phyloP scores from a whole-genome alignment of 1,140 invertebrate species.

The Caenorhabditis briggsae region DNA sequence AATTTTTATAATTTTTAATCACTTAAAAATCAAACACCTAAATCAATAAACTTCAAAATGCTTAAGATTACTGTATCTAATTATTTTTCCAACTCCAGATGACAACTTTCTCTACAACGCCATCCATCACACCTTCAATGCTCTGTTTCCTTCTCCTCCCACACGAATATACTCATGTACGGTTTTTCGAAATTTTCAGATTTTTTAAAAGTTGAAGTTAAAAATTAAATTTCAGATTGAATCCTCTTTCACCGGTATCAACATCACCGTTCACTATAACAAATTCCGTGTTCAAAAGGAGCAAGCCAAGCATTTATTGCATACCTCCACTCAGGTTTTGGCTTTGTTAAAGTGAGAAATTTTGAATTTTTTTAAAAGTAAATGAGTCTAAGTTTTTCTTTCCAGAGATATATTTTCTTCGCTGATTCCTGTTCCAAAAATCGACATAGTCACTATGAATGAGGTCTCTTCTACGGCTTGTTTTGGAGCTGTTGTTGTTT shows the following conservation, averaged over 20 bases:
- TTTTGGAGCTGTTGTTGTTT: conserved; percentile 54
- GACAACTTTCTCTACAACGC: conserved; percentile 54
- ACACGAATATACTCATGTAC: conserved; percentile 43
- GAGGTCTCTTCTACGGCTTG: conserved; percentile 37
- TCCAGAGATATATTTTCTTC: conserved; percentile 59
- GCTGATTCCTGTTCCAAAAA: conserved; percentile 54
- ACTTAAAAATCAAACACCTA: too few species aligned
- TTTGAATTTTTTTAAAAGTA: not conserved
- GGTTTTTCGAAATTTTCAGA: not conserved
- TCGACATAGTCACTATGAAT: conserved; percentile 52
- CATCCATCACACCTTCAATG: conserved; percentile 45
- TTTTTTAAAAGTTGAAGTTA: conserved; percentile 17
- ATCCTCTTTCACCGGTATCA: conserved; percentile 56
- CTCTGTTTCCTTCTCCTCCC: conserved; percentile 46
- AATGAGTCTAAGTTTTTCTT: not conserved
- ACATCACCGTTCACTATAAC: conserved; percentile 53
- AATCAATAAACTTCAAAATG: too few species aligned
- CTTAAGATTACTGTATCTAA: too few species aligned
- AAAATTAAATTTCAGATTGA: conserved; percentile 36
- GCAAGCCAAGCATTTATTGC: conserved; percentile 53
- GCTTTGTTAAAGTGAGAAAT: conserved; percentile 44
- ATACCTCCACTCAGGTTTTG: conserved; percentile 56
- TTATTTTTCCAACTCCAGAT: conserved; percentile 14
- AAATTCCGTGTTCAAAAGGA: conserved; percentile 43
- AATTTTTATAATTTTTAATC: too few species aligned